Base-by-base conservation (phyloP, 1,140 invertebrate species). In the Anthonomus grandis region DNA sequence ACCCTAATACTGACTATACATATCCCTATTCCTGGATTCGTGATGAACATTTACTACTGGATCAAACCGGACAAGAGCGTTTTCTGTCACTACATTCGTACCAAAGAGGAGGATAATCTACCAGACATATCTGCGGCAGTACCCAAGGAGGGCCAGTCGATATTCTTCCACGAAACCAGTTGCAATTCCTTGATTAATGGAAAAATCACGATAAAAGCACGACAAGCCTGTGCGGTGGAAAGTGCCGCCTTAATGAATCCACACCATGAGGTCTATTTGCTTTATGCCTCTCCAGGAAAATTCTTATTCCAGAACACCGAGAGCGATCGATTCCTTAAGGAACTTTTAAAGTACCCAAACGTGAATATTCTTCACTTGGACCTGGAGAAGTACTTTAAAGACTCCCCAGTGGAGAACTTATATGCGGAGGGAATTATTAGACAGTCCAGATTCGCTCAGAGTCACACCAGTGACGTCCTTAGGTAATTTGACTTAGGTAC, bases 191-290 rank as follows among this genome's bases (percentile, higher is more conserved):
- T 73, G 58, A 59, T 60, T 0, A 66, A 68, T 9, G 68, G 68
- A 3, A 76, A 72, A 49, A 65, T 73, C 1, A 47, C 70, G 8
- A 60, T 85, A 17, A 78, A 70, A 18, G 52, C 77, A 0, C 70
- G 84, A 15, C 81, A 86, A 64, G 83, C 84, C 0, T 86, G 84
- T 62, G 81, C 84, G 0, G 78, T 86, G 1, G 85, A 86, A 73
- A 86, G 84, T 0, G 83, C 83, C 0, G 84, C 84, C 1, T 64
- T 70, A 24, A 72, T 79, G 64, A 84, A 86, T 72, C 82, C 82
- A 10, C 72, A 76, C 44, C 76, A 74, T 48, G 72, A 75, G 18
- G 72, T 86, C 0, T 82, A 80, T 59, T 59, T 85, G 6, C 51
- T 84, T 3, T 81, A 79, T 61, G 69, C 82, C 0, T 79, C 78